Conservation (phyloP, 37 sponge, comb jelly and placozoan species). For the Lycopodina hypogea region DNA sequence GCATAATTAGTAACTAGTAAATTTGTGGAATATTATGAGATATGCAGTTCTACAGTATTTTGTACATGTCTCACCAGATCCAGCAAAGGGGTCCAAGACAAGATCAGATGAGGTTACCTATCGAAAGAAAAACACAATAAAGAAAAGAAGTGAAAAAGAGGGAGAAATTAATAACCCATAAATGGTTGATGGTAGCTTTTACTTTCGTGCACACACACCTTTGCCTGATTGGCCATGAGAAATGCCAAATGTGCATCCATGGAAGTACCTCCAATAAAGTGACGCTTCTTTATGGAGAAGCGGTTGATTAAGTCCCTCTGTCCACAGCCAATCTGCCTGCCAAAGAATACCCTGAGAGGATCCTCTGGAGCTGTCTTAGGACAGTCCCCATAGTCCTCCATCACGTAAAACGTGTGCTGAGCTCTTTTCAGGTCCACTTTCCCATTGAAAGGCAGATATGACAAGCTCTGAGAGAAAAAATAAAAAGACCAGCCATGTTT, state of each 20-base stretch:
- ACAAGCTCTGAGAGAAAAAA: slow-evolving; percentile 46
- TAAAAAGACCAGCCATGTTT: neutral
- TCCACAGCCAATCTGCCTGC: slow-evolving; percentile 61
- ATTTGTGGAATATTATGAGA: no score
- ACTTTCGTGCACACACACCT: no score
- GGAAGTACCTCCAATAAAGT: slow-evolving; percentile 94
- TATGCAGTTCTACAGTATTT: no score
- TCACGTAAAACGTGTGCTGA: slow-evolving; percentile 44
- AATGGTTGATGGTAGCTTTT: neutral
- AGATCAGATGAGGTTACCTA: slow-evolving; percentile 72
- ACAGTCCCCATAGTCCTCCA: slow-evolving; percentile 78
- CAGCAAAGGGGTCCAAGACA: slow-evolving; percentile 95
- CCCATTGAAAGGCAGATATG: slow-evolving; percentile 76
- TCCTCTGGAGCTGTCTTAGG: slow-evolving; percentile 46
- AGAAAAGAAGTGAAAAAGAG: neutral
- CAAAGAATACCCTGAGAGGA: slow-evolving; percentile 73
- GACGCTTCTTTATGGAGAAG: slow-evolving; percentile 76
- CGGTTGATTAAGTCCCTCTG: slow-evolving; percentile 65
- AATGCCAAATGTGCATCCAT: slow-evolving; percentile 93
- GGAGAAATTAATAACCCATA: neutral
- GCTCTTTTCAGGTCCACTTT: slow-evolving; percentile 65
- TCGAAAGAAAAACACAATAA: slow-evolving; percentile 1
- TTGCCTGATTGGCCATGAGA: slow-evolving; percentile 93
- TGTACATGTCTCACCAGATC: slow-evolving; percentile 59
- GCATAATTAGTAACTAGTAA: no score